Base-by-base conservation (phyloP, 2,888 invertebrate species). In the Lithophane leautieri region DNA sequence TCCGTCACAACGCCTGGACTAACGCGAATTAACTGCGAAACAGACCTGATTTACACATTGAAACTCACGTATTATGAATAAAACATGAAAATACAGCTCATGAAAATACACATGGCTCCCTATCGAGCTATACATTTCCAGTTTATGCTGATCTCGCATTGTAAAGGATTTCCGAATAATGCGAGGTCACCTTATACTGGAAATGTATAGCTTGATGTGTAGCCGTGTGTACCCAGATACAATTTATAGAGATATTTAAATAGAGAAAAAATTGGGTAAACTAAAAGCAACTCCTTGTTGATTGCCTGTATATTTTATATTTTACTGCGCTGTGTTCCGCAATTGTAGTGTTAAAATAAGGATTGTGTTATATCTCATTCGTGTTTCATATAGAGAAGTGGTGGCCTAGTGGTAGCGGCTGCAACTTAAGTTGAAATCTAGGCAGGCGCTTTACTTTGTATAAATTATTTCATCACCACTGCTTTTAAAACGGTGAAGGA, bases 21-120 rank as follows among this genome's bases (percentile, higher is more conserved):
- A 89, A 89, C 90, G 88, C 74, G 90, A 90, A 91, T 93, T 92
- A 91, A 91, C 90, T 89, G 89, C 83, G 84, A 86, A 88, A 90
- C 89, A 79, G 83, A 85, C 50, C 80, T 82, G 84, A 85, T 89
- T 88, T 86, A 76, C 79, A 83, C 84, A 79, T 81, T 75, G 79
- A 75, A 86, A 82, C 76, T 84, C 76, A 65, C 83, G 82, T 82
- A 86, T 82, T 72, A 91, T 91, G 91, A 91, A 92, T 92, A 91
- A 90, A 89, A 89, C 89, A 90, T 90, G 80, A 76, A 78, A 76
- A 76, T 83, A 84, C 78, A 85, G 78, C 73, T 78, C 54, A n/a
- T n/a, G n/a, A n/a, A n/a, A n/a, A n/a, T n/a, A n/a, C n/a, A n/a
- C n/a, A n/a, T n/a, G n/a, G n/a, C n/a, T n/a, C n/a, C n/a, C n/a